Percentiles rank a stretch among this genome's conserved stretches.
Evolutionary conservation across 2,113 vertebrate species (phyloP).

Genomic region (Misgurnus anguillicaudatus): DNA sequence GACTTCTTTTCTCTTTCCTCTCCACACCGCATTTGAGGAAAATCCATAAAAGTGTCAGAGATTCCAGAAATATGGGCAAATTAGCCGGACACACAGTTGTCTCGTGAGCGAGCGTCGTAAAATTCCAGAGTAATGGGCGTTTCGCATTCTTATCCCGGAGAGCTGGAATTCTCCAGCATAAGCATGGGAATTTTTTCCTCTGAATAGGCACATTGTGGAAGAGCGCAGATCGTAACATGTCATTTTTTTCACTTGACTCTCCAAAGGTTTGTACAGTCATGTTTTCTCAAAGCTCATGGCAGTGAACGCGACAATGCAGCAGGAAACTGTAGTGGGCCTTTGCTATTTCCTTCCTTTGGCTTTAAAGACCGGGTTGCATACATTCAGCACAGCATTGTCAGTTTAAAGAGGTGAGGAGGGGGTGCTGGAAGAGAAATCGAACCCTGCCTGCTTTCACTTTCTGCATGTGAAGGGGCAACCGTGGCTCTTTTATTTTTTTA

Average conservation of each 20-base stretch:
- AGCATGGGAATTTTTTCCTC: conserved; percentile 35
- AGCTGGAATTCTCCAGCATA: conserved; percentile 46
- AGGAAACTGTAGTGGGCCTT: conserved; percentile 5
- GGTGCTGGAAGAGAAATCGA: conserved; percentile 32
- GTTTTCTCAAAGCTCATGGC: neutral
- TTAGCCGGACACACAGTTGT: conserved; percentile 66
- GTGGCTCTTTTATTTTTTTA: conserved; percentile 11
- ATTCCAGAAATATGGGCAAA: conserved; percentile 71
- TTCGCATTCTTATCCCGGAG: conserved; percentile 51
- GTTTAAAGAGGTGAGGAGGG: conserved; percentile 43
- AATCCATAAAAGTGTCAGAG: conserved; percentile 71
- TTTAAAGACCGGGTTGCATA: neutral
- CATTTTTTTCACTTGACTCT: conserved; percentile 14
- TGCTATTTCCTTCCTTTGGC: conserved; percentile 26
- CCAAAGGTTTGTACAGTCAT: neutral
- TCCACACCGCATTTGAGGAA: conserved; percentile 43
- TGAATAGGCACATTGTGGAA: conserved; percentile 43
- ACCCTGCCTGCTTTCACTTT: conserved; percentile 44
- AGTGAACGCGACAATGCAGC: neutral
- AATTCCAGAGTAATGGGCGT: conserved; percentile 59
- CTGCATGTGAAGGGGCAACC: neutral
- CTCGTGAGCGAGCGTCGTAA: conserved; percentile 61
- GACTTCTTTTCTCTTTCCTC: conserved; percentile 29
- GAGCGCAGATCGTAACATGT: conserved; percentile 24
- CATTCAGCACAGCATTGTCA: conserved; percentile 4